These are phyloP conservation scores for Philypnodon macrostomus DNA, from an alignment of 2,797 vertebrate species.

Conservation along the genomic window DNA sequence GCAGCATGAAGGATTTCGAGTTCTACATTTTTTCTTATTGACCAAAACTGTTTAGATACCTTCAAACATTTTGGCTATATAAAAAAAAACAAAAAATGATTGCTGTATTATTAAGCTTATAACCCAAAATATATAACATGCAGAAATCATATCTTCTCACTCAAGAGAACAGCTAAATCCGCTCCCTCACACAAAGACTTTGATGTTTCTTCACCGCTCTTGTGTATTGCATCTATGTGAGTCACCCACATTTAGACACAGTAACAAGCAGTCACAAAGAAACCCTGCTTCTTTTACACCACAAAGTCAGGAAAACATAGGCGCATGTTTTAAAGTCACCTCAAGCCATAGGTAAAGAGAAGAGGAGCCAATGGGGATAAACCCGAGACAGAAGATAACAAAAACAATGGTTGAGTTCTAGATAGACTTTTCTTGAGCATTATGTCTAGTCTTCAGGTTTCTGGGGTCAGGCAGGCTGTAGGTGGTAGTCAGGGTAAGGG, in stretches of 20 bases:
- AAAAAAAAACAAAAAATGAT: too few relatives aligned
- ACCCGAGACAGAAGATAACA: constrained; percentile 13
- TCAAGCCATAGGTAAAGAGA: constrained; percentile 46
- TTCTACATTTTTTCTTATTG: too few relatives aligned
- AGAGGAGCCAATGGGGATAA: constrained; percentile 21
- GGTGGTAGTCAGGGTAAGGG: constrained; percentile 80
- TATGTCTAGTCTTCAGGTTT: constrained; percentile 96
- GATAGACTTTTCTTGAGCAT: constrained; percentile 91
- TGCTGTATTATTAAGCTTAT: too few relatives aligned
- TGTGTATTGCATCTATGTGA: constrained; percentile 60
- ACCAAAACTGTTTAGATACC: too few relatives aligned
- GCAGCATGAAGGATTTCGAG: too few relatives aligned
- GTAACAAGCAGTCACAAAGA: constrained; percentile 29
- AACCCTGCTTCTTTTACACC: constrained; percentile 30
- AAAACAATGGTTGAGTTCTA: constrained; percentile 79
- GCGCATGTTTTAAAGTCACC: constrained; percentile 75
- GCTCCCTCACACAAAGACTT: constrained; percentile 61
- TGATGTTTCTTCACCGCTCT: constrained; percentile 62
- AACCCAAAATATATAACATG: too few relatives aligned
- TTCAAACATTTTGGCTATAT: too few relatives aligned
- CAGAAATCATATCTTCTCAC: constrained; percentile 24
- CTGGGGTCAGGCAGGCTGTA: constrained; percentile 78
- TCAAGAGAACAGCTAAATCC: constrained; percentile 40
- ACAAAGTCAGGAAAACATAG: constrained; percentile 52
- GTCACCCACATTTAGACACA: constrained; percentile 60